Evolutionary conservation across 2,797 vertebrate species (phyloP).

Genomic region (Fratercula arctica): DNA sequence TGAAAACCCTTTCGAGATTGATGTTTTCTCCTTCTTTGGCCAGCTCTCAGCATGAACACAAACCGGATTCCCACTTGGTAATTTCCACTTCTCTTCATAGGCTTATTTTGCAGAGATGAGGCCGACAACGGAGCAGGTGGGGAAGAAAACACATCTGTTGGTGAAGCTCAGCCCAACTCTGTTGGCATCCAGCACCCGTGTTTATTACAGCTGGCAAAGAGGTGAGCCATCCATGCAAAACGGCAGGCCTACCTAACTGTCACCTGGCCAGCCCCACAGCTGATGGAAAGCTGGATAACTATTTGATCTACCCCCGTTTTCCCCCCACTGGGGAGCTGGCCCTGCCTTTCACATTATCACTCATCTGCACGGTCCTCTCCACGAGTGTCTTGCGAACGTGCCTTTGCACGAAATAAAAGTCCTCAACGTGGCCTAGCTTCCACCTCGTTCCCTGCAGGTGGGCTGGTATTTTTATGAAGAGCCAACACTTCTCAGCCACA

Average conservation of each 20-base stretch:
- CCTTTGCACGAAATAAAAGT: background rate
- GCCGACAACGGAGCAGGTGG: background rate
- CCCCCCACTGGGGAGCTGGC: background rate
- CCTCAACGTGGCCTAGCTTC: background rate
- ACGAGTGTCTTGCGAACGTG: background rate
- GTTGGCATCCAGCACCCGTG: rapidly evolving
- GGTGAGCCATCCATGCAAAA: background rate
- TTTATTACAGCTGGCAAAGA: background rate
- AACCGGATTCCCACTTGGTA: background rate
- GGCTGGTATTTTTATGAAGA: background rate
- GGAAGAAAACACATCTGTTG: background rate
- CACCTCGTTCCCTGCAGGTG: background rate
- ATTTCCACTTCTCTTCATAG: background rate
- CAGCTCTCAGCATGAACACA: background rate
- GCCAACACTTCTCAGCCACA: background rate
- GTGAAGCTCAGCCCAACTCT: background rate
- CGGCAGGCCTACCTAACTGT: background rate
- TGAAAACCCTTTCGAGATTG: background rate
- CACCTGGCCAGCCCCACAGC: background rate
- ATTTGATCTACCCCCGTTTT: background rate
- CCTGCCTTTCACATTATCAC: background rate
- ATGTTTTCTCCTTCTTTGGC: slow-evolving; percentile 19
- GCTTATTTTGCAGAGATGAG: background rate
- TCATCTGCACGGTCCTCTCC: background rate
- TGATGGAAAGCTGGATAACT: background rate